These are phyloP conservation scores for Stigmatopora nigra DNA, from an alignment of 2,113 vertebrate genomes.

Conservation along the genomic window DNA sequence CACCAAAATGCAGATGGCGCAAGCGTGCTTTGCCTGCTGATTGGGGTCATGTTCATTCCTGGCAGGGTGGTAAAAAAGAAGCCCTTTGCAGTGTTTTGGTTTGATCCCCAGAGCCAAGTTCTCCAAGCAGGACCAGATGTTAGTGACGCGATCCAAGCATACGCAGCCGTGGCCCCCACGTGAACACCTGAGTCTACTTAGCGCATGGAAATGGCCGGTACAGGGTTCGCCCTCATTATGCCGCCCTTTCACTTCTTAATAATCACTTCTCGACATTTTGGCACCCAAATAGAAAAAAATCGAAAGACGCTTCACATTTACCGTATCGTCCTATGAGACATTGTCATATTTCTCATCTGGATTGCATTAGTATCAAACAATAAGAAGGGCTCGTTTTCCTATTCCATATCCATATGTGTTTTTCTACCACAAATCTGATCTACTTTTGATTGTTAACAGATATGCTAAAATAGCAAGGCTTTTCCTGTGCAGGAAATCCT, in stretches of 20 bases:
- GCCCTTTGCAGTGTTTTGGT: slow-evolving; percentile 34
- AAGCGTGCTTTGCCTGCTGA: slow-evolving; percentile 17
- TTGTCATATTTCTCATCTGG: slow-evolving; percentile 28
- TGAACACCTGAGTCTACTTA: slow-evolving; percentile 52
- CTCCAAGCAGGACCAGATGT: slow-evolving; percentile 58
- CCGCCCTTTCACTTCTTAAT: slow-evolving; percentile 51
- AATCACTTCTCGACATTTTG: slow-evolving; percentile 58
- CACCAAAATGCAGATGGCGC: too few species aligned
- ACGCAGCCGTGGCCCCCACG: slow-evolving; percentile 28
- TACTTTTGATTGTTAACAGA: slow-evolving; percentile 5
- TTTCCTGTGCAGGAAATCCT: not conserved
- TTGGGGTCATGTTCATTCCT: slow-evolving; percentile 49
- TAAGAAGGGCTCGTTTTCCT: slow-evolving; percentile 20
- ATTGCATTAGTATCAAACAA: slow-evolving; percentile 40
- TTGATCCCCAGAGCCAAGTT: slow-evolving; percentile 36
- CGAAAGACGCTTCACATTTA: slow-evolving; percentile 21
- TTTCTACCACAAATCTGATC: not conserved
- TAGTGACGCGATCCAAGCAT: slow-evolving; percentile 57
- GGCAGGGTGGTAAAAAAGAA: slow-evolving; percentile 41
- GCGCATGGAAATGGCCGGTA: slow-evolving; percentile 46
- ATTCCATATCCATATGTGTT: slow-evolving; percentile 20
- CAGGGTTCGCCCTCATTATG: slow-evolving; percentile 49
- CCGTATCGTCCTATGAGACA: slow-evolving; percentile 39
- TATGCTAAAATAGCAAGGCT: not conserved
- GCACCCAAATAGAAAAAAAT: slow-evolving; percentile 5